phyloP scores from a whole-genome alignment of 2,888 invertebrate species.

The Arrhopalites spinosus region DNA sequence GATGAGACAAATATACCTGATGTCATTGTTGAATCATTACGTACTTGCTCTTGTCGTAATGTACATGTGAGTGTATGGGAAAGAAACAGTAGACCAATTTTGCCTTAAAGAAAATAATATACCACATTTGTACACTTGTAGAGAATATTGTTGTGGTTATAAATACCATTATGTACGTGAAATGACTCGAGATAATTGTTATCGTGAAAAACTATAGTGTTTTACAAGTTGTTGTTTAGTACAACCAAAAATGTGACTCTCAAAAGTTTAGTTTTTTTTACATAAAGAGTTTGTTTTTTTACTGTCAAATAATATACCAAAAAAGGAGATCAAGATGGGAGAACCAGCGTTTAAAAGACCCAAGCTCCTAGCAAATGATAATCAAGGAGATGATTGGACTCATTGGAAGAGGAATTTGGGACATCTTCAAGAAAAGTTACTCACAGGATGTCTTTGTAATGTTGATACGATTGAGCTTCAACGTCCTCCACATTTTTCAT shows the following conservation, averaged over 20 bases:
- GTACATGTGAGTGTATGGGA: constrained; percentile 53
- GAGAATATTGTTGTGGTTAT: too few species aligned
- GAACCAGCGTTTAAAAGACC: constrained; percentile 54
- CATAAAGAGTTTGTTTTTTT: neutral
- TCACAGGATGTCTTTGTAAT: constrained; percentile 52
- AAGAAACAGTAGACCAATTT: constrained; percentile 35
- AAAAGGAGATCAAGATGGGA: constrained; percentile 40
- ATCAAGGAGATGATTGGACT: constrained; percentile 46
- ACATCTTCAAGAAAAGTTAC: constrained; percentile 49
- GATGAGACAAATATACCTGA: constrained; percentile 47
- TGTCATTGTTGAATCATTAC: constrained; percentile 44
- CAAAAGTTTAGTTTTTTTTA: neutral
- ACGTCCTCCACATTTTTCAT: constrained; percentile 46
- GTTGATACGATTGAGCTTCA: constrained; percentile 51
- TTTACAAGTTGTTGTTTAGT: neutral
- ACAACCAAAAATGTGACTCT: neutral
- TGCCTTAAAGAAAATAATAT: too few species aligned
- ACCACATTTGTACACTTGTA: too few species aligned
- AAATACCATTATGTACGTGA: too few species aligned
- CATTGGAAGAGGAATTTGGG: constrained; percentile 50
- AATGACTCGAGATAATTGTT: too few species aligned
- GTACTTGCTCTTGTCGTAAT: constrained; percentile 47
- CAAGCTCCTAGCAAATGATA: constrained; percentile 44
- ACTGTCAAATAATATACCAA: neutral
- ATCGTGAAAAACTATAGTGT: neutral